These are phyloP conservation scores for Hemicentrotus pulcherrimus DNA, from an alignment of 35 echinoderm and acorn worm genomes.

Conservation along the genomic window DNA sequence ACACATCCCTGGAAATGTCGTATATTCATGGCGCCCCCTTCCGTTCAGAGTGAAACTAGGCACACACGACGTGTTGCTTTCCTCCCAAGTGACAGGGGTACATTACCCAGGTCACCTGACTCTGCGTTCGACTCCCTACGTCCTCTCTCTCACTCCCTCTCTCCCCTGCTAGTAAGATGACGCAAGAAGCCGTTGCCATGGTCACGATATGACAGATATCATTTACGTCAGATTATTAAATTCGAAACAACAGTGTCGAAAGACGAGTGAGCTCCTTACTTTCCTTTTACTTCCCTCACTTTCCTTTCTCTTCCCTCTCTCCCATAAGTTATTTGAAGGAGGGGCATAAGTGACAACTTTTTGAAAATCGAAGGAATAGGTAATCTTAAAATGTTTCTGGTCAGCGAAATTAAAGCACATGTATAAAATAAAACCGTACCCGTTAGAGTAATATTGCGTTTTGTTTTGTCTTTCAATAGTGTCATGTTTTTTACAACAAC, in stretches of 20 bases:
- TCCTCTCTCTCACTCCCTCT: neutral
- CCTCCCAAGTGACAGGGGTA: neutral
- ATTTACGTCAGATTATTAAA: conserved; percentile 49
- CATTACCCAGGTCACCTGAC: conserved; percentile 31
- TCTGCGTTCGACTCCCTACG: neutral
- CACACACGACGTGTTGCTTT: neutral
- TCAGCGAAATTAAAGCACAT: neutral
- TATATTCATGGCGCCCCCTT: conserved; percentile 43
- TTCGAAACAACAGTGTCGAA: conserved; percentile 39
- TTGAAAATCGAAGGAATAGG: neutral
- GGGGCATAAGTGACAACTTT: neutral
- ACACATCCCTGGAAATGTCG: conserved; percentile 16
- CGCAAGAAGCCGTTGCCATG: conserved; percentile 47
- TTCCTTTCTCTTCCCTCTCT: neutral
- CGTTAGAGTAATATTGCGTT: too few relatives aligned
- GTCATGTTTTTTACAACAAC: too few relatives aligned
- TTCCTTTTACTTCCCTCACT: neutral
- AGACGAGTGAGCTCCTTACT: conserved; percentile 23
- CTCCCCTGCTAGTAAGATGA: neutral
- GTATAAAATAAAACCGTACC: too few relatives aligned
- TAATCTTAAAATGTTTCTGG: neutral
- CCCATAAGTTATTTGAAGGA: neutral
- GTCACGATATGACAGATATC: conserved; percentile 40
- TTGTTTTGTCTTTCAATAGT: neutral
- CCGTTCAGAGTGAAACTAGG: conserved; percentile 20